Evolutionary conservation across 2,888 invertebrate species (phyloP), one percentile per base, ranked within the genome.

Genomic region (Sphecodes monilicornis): DNA sequence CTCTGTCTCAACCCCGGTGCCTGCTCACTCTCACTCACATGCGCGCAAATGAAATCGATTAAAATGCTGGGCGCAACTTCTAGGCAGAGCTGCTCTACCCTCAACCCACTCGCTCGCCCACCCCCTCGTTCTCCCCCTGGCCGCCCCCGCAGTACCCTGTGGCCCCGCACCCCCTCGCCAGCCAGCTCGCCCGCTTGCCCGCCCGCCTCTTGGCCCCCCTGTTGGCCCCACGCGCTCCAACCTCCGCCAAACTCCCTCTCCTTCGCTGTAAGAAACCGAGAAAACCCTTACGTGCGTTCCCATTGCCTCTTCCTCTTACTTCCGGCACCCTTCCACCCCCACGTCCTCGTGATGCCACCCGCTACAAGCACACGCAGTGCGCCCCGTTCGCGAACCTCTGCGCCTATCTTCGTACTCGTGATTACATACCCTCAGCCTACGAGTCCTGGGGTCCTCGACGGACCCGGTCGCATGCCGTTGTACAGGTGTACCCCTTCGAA

Each of bases 11-110:
- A 69, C 32, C 68, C 64, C 69, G 54, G 75, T 75, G 43, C 72
- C 73, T 89, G 87, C 89, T 92, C 90, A 89, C 94, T 96, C 96
- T 96, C 96, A 95, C 96, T 96, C 96, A 96, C 96, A 96, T 96
- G 96, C 96, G 95, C 95, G 96, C 96, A 96, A 96, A 96, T 96
- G 96, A 96, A 96, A 96, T 96, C 96, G 96, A 96, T 96, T 96
- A 96, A 96, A 96, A 96, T 96, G 96, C 96, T 96, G 96, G 95
- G 95, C 95, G 95, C 95, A 95, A 95, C 95, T 95, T 95, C 95
- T 95, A 95, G 95, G 95, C 95, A 95, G 95, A 95, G 95, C 95
- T 87, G 88, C 85, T 88, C 85, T 87, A 78, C 85, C 83, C 81
- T 84, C 84, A 80, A 79, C 80, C 82, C 80, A 43, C 80, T 64